Evolutionary conservation across 1,140 invertebrate species (phyloP).

Genomic region (Aporrectodea caliginosa): DNA sequence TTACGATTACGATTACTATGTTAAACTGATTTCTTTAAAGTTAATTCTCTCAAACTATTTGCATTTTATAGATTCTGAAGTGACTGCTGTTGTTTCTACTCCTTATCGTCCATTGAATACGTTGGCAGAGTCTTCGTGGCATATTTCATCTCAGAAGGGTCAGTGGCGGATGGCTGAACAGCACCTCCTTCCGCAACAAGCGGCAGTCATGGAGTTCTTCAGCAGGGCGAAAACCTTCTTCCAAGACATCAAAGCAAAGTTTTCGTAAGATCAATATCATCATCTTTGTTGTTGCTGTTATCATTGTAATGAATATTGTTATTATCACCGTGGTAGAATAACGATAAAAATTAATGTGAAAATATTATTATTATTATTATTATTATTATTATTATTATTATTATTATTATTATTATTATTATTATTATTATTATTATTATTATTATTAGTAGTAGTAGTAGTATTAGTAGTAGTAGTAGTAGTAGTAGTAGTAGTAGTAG

Average conservation of each 20-base stretch:
- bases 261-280: conserved; percentile 6
- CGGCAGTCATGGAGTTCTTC: background rate
- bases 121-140: too few relatives aligned
- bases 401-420: background rate
- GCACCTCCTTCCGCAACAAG: background rate
- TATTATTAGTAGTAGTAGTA: background rate
- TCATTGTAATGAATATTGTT: background rate
- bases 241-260: background rate
- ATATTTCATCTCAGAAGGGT: too few relatives aligned
- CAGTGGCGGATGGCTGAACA: too few relatives aligned
- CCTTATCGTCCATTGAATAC: too few relatives aligned
- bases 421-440: background rate
- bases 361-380: background rate
- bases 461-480: background rate
- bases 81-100: too few relatives aligned
- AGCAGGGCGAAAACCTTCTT: background rate
- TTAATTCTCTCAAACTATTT: too few relatives aligned
- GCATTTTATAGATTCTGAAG: too few relatives aligned
- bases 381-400: background rate
- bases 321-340: background rate
- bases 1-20: too few relatives aligned
- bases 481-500: conserved; percentile 12
- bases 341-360: background rate
- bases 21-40: too few relatives aligned
- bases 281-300: background rate